Evolutionary conservation across 2,797 vertebrate species (phyloP), one percentile per base, ranked within the genome.

Genomic region (Neomorphus geoffroyi): DNA sequence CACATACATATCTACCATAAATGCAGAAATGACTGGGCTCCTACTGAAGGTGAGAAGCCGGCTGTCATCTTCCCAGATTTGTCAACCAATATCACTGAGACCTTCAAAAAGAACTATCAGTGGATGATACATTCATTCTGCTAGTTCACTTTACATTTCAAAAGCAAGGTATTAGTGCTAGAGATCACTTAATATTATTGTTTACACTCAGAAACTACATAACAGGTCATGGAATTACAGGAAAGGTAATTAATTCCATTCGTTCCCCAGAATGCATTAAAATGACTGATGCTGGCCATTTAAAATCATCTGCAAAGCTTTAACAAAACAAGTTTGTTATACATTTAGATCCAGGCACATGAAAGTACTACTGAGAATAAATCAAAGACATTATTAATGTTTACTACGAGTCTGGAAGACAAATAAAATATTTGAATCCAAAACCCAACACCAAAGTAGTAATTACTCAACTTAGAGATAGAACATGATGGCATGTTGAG

Each of bases 241-340:
- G 37, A 91, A 93, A 94, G 72, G 80, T 78, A 88, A 88, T 91
- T 60, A 82, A 51, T 91, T 83, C 80, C 65, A 90, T 18, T 57
- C 73, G 86, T 41, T 94, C 72, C 77, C 80, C 26, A 67, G 73
- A 48, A 91, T 69, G 70, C 62, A 90, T 88, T 92, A 83, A 90
- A 92, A 71, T 93, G 90, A 96, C 69, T 78, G 92, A 96, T 93
- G 88, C 54, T 80, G 88, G 37, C 65, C 90, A 92, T 88, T 80
- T 92, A 67, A 86, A 93, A 93, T 93, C 33, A 92, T 75, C 69
- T 65, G 65, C 83, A 96, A 80, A 92, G 88, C 61, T 86, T 24
- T 78, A 77, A 70, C 74, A 84, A 94, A 88, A 61, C 71, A 90
- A 88, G 86, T 83, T 96, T 80, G 80, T 95, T 78, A 93, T 30